Conservation (phyloP, 2,797 vertebrate species). For the Moxostoma hubbsi region DNA sequence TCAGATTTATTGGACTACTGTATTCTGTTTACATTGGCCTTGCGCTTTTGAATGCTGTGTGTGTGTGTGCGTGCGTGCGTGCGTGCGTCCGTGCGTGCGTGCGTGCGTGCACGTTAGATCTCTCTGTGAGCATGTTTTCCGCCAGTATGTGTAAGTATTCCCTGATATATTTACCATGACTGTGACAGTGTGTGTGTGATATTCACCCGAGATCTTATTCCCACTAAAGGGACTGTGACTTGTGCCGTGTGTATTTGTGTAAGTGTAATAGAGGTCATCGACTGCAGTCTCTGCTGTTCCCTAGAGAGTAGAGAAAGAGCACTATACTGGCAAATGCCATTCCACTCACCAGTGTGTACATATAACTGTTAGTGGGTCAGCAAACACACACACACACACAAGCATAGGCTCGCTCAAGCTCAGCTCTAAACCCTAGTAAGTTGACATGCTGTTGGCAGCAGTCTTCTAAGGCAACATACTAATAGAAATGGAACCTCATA, state of each 20-base stretch:
- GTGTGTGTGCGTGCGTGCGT: no score
- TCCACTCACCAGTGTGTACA: constrained; percentile 53
- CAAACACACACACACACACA: constrained; percentile 14
- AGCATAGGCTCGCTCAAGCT: background rate
- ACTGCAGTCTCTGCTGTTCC: constrained; percentile 54
- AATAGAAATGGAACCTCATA: no score
- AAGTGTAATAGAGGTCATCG: constrained; percentile 72
- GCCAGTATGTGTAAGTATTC: constrained; percentile 44
- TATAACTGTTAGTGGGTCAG: constrained; percentile 25
- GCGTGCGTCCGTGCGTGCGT: no score
- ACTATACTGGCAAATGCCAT: constrained; percentile 60
- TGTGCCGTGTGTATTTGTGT: constrained; percentile 67
- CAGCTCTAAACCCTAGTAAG: background rate
- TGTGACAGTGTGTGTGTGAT: constrained; percentile 58
- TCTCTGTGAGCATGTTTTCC: constrained; percentile 54
- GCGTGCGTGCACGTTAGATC: no score
- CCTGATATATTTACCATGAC: constrained; percentile 39
- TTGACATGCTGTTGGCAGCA: background rate
- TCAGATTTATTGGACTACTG: constrained; percentile 61
- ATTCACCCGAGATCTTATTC: constrained; percentile 43
- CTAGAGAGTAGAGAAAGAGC: constrained; percentile 60
- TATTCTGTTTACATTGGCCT: constrained; percentile 14
- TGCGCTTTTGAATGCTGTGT: background rate
- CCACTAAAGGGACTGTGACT: constrained; percentile 24
- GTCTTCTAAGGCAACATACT: no score